A percentile compares a stretch with the other conserved stretches of the same genome.
Evolutionary conservation across 2,888 invertebrate species (phyloP).

Genomic region (Elysia crispata): DNA sequence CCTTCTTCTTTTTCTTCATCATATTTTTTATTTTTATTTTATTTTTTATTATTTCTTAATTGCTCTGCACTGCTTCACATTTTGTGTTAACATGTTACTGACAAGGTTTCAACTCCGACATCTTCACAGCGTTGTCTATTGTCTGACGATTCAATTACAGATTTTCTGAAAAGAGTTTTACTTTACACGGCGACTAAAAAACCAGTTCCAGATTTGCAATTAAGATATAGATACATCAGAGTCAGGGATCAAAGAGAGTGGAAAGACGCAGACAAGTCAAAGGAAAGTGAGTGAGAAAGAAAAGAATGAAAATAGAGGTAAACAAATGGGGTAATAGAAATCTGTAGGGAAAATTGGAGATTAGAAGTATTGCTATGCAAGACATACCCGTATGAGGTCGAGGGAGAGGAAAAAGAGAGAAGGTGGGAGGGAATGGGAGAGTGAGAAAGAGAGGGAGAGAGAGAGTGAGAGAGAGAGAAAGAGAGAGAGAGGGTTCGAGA

Average conservation of each 20-base stretch:
- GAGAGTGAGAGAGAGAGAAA: slow-evolving; percentile 25
- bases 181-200: too few relatives aligned
- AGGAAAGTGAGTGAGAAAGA: slow-evolving; percentile 11
- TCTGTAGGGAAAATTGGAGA: too few relatives aligned
- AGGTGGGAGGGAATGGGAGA: not conserved
- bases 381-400: not conserved
- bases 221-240: too few relatives aligned
- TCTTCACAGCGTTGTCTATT: too few relatives aligned
- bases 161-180: too few relatives aligned
- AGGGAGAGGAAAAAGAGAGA: not conserved
- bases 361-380: not conserved
- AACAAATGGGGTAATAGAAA: not conserved
- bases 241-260: not conserved
- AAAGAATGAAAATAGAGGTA: not conserved
- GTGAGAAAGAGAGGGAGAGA: slow-evolving; percentile 11
- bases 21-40: too few relatives aligned
- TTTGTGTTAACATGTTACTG: too few relatives aligned
- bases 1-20: not conserved
- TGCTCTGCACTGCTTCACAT: too few relatives aligned
- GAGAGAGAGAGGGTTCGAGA: slow-evolving; percentile 13
- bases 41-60: too few relatives aligned
- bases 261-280: not conserved
- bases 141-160: too few relatives aligned
- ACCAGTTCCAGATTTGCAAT: too few relatives aligned
- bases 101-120: too few relatives aligned